Conservation (phyloP, 2,113 vertebrate species). For the Pedionomus torquatus region DNA sequence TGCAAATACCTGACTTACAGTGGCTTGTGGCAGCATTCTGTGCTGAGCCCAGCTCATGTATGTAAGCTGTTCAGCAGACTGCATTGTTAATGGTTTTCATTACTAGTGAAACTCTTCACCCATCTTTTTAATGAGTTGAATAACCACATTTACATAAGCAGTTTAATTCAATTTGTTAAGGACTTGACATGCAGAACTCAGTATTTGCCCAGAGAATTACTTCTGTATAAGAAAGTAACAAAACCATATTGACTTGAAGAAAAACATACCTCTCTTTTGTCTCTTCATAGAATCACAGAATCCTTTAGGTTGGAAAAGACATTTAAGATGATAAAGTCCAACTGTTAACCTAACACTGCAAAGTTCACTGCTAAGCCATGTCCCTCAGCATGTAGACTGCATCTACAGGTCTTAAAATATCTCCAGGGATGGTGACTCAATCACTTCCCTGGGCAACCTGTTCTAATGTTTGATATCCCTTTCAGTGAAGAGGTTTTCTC, state of each 20-base stretch:
- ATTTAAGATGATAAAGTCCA: not conserved
- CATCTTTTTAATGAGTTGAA: not conserved
- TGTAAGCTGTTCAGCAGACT: not conserved
- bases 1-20: not conserved
- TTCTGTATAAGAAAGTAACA: not conserved
- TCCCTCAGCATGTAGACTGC: not conserved
- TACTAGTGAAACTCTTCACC: not conserved
- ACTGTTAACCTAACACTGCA: not conserved
- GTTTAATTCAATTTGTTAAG: conserved; percentile 9
- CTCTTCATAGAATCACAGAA: not conserved
- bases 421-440: not conserved
- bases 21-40: not conserved
- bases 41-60: not conserved
- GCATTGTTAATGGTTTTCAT: not conserved
- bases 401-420: not conserved
- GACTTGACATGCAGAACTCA: not conserved
- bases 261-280: not conserved
- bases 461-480: not conserved
- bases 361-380: not conserved
- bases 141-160: not conserved
- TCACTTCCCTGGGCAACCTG: not conserved
- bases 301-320: not conserved
- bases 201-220: not conserved
- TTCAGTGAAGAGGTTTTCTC: not conserved
- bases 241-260: not conserved